Evolutionary conservation across 2,113 vertebrate species (phyloP), one percentile per base, ranked within the genome.

Genomic region (Ctenomys sociabilis): DNA sequence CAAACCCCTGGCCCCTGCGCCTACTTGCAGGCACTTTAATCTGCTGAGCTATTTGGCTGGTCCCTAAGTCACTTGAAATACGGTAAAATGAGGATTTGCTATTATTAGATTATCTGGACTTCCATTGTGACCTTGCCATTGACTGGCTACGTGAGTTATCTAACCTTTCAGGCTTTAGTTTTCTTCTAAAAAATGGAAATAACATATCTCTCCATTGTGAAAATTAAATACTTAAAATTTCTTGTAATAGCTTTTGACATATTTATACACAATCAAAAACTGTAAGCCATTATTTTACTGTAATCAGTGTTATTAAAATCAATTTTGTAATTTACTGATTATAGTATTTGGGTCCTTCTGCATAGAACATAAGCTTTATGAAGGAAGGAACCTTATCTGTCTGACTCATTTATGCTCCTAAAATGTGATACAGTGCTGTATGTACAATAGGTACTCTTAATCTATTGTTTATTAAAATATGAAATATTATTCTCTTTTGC

Each of bases 121-220:
- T 87, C 81, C 8, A 0, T 81, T 35, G 45, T 37, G 35, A 19
- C 14, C 43, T 28, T 43, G 52, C 83, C 32, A 37, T 43, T 85
- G 64, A 13, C 5, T 75, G 59, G n/a, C 66, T 68, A 2, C 80
- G 61, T 83, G 0, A 80, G 3, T 90, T 52, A 73, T 32, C n/a
- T 84, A 61, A 35, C 26, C n/a, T 93, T 87, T 75, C 0, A 22
- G 10, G 22, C 14, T 88, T 78, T 73, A 40, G 22, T 91, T 94
- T 97, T 90, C 73, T 87, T 54, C 12, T 77, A 40, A 85, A 61
- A 90, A 90, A 64, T 81, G 28, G 22, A 88, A 75, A 30, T 91
- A 54, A 54, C 3, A 30, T 77, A 6, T 49, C 73, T 77, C 26
- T 57, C 26, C 35, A 43, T 49, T 85, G 30, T 66, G 45, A 95